Conservation (phyloP, 1,140 invertebrate genomes). For the Dendroctonus ponderosae region DNA sequence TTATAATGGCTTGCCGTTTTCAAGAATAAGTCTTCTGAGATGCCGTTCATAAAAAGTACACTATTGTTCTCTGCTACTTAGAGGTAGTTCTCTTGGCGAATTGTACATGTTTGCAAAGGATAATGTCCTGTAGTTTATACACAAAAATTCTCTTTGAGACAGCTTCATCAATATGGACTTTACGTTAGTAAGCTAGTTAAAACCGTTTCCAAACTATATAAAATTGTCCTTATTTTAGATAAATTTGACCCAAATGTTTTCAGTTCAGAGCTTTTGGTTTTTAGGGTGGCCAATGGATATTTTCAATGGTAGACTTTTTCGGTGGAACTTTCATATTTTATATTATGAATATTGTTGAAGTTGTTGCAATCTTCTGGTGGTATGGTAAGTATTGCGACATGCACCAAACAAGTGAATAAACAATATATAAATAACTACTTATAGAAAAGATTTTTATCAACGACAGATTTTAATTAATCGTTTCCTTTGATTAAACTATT, state of each 20-base stretch:
- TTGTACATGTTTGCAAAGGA: too few species aligned
- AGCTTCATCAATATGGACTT: not conserved
- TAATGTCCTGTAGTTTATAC: too few species aligned
- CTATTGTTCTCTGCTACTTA: too few species aligned
- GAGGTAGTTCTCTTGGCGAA: too few species aligned
- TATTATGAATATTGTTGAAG: constrained; percentile 69
- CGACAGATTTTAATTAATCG: constrained; percentile 29
- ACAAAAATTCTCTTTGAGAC: too few species aligned
- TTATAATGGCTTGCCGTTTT: too few species aligned
- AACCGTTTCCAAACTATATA: not conserved
- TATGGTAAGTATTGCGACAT: constrained; percentile 61
- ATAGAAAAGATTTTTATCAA: too few species aligned
- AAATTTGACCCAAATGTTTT: not conserved
- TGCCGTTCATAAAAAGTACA: too few species aligned
- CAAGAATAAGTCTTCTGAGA: too few species aligned
- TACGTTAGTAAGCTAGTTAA: not conserved
- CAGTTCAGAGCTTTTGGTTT: constrained; percentile 5
- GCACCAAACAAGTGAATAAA: constrained; percentile 33
- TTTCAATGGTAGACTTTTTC: constrained; percentile 81
- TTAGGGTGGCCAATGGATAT: constrained; percentile 83
- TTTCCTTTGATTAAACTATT: too few species aligned
- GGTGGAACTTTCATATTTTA: constrained; percentile 76
- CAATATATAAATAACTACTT: too few species aligned
- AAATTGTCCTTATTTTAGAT: not conserved
- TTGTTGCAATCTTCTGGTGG: constrained; percentile 69